These are phyloP conservation scores for Pseudoatta argentina DNA, from an alignment of 1,140 invertebrate genomes.

Conservation along the genomic window DNA sequence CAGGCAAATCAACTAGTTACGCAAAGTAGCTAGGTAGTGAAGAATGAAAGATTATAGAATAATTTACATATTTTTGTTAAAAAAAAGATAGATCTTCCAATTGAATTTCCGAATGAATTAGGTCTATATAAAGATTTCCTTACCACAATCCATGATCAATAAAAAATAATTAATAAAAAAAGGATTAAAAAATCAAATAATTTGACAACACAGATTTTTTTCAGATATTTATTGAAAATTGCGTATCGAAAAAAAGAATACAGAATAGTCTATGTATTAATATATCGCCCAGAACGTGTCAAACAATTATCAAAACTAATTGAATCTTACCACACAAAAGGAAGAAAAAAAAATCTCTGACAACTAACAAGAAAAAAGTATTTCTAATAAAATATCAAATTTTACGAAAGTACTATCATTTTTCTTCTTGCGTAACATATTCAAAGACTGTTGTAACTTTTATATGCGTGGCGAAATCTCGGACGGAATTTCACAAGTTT, in stretches of 20 bases:
- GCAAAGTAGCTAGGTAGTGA: background rate
- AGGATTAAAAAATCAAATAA: background rate
- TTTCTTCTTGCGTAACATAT: slow-evolving; percentile 3
- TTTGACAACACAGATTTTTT: background rate
- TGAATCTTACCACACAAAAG: background rate
- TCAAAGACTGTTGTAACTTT: slow-evolving; percentile 48
- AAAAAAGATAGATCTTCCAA: background rate
- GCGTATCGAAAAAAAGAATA: background rate
- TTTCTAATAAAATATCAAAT: slow-evolving; percentile 42
- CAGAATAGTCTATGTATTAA: background rate
- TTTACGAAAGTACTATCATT: slow-evolving; percentile 14
- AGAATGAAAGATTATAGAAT: background rate
- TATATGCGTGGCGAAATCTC: slow-evolving; percentile 24
- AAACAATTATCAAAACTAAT: slow-evolving; percentile 3
- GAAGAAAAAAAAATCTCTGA: background rate
- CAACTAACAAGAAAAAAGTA: background rate
- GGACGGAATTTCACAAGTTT: slow-evolving; percentile 36
- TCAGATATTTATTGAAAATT: background rate
- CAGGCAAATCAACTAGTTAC: slow-evolving; percentile 48
- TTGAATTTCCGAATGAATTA: background rate
- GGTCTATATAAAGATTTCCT: background rate
- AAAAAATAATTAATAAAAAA: slow-evolving; percentile 1
- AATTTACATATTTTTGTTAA: background rate
- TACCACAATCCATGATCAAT: background rate
- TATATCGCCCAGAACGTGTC: background rate